phyloP scores from a whole-genome alignment of 2,797 vertebrate species.

The Arrhamphus sclerolepis region DNA sequence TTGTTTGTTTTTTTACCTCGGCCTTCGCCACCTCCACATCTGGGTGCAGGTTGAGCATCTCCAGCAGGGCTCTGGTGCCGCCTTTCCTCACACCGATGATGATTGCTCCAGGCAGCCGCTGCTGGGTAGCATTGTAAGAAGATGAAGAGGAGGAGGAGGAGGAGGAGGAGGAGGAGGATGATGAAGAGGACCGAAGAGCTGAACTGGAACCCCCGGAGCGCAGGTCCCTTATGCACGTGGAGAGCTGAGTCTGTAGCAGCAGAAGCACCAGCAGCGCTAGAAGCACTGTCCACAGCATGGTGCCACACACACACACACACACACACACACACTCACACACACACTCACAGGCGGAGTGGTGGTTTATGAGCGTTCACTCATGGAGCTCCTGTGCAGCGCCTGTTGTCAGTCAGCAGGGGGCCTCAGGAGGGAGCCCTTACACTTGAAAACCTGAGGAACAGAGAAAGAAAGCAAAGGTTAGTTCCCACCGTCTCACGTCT shows the following conservation, averaged over 20 bases:
- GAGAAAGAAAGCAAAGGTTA: conserved; percentile 24
- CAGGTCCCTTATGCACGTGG: conserved; percentile 76
- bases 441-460: conserved; percentile 42
- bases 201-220: conserved; percentile 51
- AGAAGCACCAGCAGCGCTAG: conserved; percentile 79
- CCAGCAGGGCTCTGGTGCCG: conserved; percentile 82
- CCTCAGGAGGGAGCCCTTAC: conserved; percentile 39
- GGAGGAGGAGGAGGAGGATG: conserved; percentile 46
- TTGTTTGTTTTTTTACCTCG: conserved; percentile 63
- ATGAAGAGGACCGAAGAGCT: conserved; percentile 35
- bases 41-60: conserved; percentile 86
- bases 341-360: conserved; percentile 35
- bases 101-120: conserved; percentile 80
- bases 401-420: conserved; percentile 58
- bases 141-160: conserved; percentile 55
- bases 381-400: conserved; percentile 47
- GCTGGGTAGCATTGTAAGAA: conserved; percentile 65
- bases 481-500: conserved; percentile 6
- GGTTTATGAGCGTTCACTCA: conserved; percentile 59
- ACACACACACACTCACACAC: too few relatives aligned
- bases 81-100: conserved; percentile 87
- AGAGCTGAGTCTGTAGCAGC: conserved; percentile 82
- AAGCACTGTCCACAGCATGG: conserved; percentile 83
- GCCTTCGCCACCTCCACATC: conserved; percentile 83
- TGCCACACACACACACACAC: conserved; percentile 47